These are phyloP conservation scores for Doris montereyensis DNA, from an alignment of 2,888 invertebrate genomes.

Conservation along the genomic window DNA sequence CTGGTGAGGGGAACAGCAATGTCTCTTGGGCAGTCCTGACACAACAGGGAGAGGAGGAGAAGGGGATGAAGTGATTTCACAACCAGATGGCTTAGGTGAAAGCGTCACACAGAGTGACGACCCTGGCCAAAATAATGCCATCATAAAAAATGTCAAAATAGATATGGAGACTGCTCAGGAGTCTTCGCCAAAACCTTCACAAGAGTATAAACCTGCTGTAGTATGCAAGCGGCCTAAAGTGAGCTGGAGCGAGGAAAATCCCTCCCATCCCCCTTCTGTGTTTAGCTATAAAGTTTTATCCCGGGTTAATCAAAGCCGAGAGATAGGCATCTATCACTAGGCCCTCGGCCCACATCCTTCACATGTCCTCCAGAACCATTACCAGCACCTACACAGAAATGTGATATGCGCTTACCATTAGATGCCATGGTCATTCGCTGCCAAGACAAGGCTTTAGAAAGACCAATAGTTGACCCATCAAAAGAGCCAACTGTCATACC, in stretches of 20 bases:
- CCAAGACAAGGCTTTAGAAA: constrained; percentile 1
- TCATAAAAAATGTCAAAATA: not conserved
- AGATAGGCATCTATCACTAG: constrained; percentile 17
- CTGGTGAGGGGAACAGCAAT: too few species aligned
- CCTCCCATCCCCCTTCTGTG: not conserved
- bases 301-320: not conserved
- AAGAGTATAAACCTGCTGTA: not conserved
- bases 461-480: constrained; percentile 7
- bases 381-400: too few species aligned
- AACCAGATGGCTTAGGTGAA: too few species aligned
- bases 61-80: too few species aligned
- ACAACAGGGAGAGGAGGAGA: too few species aligned
- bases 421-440: constrained; percentile 14
- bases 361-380: not conserved
- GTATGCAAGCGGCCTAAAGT: not conserved
- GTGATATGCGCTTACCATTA: not conserved
- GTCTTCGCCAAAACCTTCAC: not conserved
- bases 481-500: constrained; percentile 29
- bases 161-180: not conserved
- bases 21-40: too few species aligned
- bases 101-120: too few species aligned
- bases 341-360: not conserved
- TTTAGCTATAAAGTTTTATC: constrained; percentile 18
- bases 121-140: too few species aligned
- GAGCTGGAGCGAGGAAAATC: not conserved